phyloP scores from a whole-genome alignment of 2,113 vertebrate genomes.

The Clinocottus analis region DNA sequence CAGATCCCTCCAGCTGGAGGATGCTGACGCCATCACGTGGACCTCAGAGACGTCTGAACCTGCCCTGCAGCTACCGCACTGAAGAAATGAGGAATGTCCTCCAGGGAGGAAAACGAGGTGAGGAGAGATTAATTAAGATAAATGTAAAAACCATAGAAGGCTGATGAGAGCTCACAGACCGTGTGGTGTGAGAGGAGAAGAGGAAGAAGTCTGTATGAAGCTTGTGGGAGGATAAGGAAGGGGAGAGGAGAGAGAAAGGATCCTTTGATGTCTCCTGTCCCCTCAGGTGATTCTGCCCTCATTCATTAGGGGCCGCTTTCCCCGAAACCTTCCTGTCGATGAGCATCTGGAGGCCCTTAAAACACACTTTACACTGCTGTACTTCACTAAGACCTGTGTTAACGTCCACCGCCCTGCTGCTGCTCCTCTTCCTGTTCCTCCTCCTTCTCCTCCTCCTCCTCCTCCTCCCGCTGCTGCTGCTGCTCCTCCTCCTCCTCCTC shows the following conservation, averaged over 20 bases:
- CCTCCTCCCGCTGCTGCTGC: neutral
- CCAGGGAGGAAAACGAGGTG: neutral
- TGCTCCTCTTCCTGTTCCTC: neutral
- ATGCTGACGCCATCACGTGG: no score
- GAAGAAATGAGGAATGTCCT: conserved; percentile 53
- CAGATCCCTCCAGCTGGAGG: no score
- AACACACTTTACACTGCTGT: conserved; percentile 44
- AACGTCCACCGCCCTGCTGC: neutral
- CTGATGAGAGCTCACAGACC: conserved; percentile 33
- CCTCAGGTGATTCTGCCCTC: conserved; percentile 82
- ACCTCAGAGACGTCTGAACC: no score
- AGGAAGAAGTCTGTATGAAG: conserved; percentile 35
- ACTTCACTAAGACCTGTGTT: conserved; percentile 41
- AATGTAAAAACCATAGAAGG: neutral
- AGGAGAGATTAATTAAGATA: conserved; percentile 57
- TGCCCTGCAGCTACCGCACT: conserved; percentile 47
- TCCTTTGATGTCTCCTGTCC: conserved; percentile 78
- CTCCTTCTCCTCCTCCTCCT: neutral
- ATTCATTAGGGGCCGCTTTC: conserved; percentile 79
- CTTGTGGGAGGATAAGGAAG: conserved; percentile 32
- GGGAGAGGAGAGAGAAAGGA: conserved; percentile 44
- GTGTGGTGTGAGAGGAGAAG: conserved; percentile 33
- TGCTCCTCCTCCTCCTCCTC: neutral
- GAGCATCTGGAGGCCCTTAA: conserved; percentile 74
- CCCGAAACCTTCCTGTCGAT: conserved; percentile 69